Base-by-base conservation (phyloP, 2,888 invertebrate genomes). In the Acronicta leporina region DNA sequence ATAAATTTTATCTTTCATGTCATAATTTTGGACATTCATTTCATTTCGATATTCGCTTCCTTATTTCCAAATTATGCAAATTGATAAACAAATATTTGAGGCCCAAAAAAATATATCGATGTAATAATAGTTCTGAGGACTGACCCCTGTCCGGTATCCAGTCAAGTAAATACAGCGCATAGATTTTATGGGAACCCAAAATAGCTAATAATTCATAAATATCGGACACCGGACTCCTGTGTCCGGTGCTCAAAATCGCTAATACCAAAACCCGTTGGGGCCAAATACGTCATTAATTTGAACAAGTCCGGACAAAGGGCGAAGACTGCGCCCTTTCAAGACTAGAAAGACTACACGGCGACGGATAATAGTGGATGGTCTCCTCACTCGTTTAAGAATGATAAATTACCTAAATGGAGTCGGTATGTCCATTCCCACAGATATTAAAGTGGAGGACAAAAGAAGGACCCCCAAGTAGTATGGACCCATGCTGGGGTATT, bases 341-440 rank as follows among this genome's bases (percentile, higher is more conserved):
- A 77, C 67, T 79, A 65, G 77, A 79, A 73, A 76, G 79, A 76
- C 77, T 77, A 77, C 76, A 79, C 63, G 77, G 53, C 73, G 65
- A 81, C 73, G 85, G 77, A 85, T 90, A 92, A 91, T 89, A 90
- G 88, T 83, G 79, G 86, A 89, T 86, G 85, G 87, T 90, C 89
- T 87, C 85, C 80, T 78, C 84, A 88, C 92, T 92, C 88, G 92
- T 94, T 94, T 93, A 94, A 94, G 93, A 93, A 94, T 94, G 94
- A 94, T 94, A 94, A 94, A 94, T 94, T 91, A 90, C 91, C 89
- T 82, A 92, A 92, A 92, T 92, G 92, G 91, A 92, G 86, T 90
- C 90, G 92, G 92, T 89, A 91, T 92, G 94, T 93, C 92, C 89
- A 93, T 94, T 94, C 94, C 94, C 94, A 94, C 94, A 94, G 93